Percentiles rank a stretch among this genome's conserved stretches.
Evolutionary conservation across 2,797 vertebrate species (phyloP).

Genomic region (Arrhamphus sclerolepis): DNA sequence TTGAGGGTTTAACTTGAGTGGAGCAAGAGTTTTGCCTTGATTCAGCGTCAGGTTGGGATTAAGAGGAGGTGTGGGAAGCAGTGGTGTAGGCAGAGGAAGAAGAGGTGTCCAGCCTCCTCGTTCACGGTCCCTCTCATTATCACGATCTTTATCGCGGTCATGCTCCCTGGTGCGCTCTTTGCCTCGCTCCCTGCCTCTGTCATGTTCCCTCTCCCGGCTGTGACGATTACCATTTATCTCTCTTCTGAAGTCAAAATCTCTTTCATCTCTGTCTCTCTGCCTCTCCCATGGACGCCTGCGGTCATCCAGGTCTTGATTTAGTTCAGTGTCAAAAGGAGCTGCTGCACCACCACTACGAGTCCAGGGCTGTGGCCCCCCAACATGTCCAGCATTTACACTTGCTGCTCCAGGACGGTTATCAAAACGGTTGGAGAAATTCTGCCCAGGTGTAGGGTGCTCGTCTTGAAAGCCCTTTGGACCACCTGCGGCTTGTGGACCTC

Average conservation of each 20-base stretch:
- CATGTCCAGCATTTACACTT: slow-evolving; percentile 39
- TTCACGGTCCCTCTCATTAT: slow-evolving; percentile 76
- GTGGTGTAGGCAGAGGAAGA: slow-evolving; percentile 78
- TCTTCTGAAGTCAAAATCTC: slow-evolving; percentile 95
- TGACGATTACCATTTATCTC: slow-evolving; percentile 94
- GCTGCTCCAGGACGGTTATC: slow-evolving; percentile 83
- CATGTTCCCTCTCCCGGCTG: slow-evolving; percentile 83
- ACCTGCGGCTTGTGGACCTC: slow-evolving; percentile 64
- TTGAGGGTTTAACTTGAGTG: slow-evolving; percentile 70
- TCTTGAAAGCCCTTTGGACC: slow-evolving; percentile 91
- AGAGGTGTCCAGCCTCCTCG: slow-evolving; percentile 78
- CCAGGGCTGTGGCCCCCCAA: slow-evolving; percentile 62
- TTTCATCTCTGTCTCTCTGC: slow-evolving; percentile 94
- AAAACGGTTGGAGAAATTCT: slow-evolving; percentile 88
- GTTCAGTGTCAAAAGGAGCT: slow-evolving; percentile 84
- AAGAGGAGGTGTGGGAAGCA: slow-evolving; percentile 74
- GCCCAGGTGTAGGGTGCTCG: slow-evolving; percentile 84
- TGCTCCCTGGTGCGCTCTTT: slow-evolving; percentile 70
- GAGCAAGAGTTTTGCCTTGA: slow-evolving; percentile 68
- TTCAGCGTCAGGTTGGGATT: slow-evolving; percentile 71
- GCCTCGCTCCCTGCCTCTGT: slow-evolving; percentile 71
- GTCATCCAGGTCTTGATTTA: slow-evolving; percentile 96
- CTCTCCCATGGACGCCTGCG: slow-evolving; percentile 96
- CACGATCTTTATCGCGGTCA: slow-evolving; percentile 71
- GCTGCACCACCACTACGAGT: slow-evolving; percentile 52